Conservation (phyloP, 1,140 invertebrate genomes). For the Mycetomoellerius zeteki region DNA sequence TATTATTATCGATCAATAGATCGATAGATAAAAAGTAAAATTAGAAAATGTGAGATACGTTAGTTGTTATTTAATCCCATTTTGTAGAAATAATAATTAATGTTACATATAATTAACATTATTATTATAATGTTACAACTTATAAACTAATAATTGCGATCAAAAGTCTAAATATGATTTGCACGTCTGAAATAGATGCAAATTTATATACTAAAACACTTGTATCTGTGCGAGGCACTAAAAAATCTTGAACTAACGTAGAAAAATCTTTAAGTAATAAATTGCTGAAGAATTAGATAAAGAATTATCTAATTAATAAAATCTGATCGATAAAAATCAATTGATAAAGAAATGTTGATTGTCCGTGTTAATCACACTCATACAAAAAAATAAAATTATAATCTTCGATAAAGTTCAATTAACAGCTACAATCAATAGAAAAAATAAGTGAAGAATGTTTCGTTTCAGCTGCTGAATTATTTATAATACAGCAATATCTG, state of each 20-base stretch:
- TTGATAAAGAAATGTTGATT: background rate
- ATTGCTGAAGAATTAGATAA: background rate
- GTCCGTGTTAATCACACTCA: background rate
- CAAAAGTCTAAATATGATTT: background rate
- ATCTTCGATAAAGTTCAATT: constrained; percentile 4
- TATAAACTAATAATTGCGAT: too few species aligned
- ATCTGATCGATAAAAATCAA: too few species aligned
- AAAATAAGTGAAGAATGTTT: constrained; percentile 4
- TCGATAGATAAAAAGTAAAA: background rate
- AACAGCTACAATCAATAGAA: background rate
- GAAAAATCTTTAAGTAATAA: background rate
- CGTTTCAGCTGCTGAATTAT: background rate
- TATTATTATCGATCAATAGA: background rate
- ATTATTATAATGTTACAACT: too few species aligned
- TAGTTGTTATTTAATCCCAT: background rate
- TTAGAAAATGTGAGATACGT: background rate
- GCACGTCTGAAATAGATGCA: background rate
- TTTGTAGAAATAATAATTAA: background rate
- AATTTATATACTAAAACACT: background rate
- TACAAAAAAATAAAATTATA: background rate
- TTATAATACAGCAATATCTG: constrained; percentile 2
- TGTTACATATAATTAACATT: too few species aligned
- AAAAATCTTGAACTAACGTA: background rate
- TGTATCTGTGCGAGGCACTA: background rate
- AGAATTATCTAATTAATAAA: too few species aligned